phyloP scores from a whole-genome alignment of 2,888 invertebrate genomes.

The Thymelicus lineola region DNA sequence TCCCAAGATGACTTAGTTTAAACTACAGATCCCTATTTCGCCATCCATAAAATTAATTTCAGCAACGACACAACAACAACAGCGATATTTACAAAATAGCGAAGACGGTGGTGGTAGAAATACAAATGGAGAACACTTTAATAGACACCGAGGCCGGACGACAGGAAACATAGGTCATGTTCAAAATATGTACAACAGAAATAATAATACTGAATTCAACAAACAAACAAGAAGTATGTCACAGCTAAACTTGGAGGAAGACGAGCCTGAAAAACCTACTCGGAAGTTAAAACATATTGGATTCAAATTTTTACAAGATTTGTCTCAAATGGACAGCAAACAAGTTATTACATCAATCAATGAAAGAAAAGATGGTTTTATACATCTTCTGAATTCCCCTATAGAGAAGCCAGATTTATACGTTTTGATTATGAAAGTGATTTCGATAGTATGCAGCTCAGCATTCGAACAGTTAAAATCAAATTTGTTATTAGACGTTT shows the following conservation, averaged over 20 bases:
- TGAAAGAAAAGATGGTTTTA: conserved; percentile 59
- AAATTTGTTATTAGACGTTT: conserved; percentile 62
- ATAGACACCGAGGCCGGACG: no score
- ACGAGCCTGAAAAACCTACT: background rate
- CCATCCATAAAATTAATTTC: no score
- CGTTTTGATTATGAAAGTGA: conserved; percentile 66
- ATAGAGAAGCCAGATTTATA: conserved; percentile 62
- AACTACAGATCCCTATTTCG: no score
- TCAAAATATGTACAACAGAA: background rate
- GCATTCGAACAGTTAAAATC: conserved; percentile 65
- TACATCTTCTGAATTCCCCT: conserved; percentile 57
- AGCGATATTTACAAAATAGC: background rate
- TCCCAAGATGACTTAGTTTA: no score
- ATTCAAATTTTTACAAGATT: conserved; percentile 61
- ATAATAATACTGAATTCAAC: background rate
- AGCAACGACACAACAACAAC: background rate
- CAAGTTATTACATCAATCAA: conserved; percentile 64
- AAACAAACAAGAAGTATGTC: conserved; percentile 7
- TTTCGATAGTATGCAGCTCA: conserved; percentile 66
- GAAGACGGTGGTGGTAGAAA: background rate
- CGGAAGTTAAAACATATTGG: conserved; percentile 7
- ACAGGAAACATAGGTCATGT: no score
- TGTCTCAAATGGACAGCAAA: conserved; percentile 58
- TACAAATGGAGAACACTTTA: no score
- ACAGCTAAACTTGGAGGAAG: background rate